Evolutionary conservation across 2,797 vertebrate genomes (phyloP).

Genomic region (Myotis findleyi): DNA sequence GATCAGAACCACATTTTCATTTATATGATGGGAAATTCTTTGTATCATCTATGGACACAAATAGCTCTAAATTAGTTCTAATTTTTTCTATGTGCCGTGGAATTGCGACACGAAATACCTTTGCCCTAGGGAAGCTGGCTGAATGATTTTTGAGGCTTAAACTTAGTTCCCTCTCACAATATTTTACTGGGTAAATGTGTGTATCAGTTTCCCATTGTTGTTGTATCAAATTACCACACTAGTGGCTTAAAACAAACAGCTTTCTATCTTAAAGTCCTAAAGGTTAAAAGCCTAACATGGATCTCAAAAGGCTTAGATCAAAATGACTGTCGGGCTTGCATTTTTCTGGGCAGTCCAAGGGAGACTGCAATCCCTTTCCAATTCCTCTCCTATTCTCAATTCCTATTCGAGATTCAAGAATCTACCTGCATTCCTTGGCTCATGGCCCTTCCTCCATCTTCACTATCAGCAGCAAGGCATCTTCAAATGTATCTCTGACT

Average conservation of each 20-base stretch:
- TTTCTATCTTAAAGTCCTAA: not conserved
- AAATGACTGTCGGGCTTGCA: not conserved
- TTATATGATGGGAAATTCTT: not conserved
- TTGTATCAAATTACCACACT: not conserved
- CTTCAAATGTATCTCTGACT: not conserved
- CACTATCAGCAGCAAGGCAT: not conserved
- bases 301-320: not conserved
- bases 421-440: not conserved
- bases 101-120: not conserved
- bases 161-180: not conserved
- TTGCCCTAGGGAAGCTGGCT: not conserved
- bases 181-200: not conserved
- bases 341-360: not conserved
- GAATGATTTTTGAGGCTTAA: not conserved
- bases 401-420: not conserved
- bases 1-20: not conserved
- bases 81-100: not conserved
- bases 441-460: not conserved
- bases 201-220: not conserved
- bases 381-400: not conserved
- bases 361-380: not conserved
- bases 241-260: not conserved
- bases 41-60: not conserved
- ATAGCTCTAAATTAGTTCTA: not conserved
- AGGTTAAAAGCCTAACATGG: not conserved